phyloP scores from a whole-genome alignment of 2,113 vertebrate genomes.

The Excalfactoria chinensis region DNA sequence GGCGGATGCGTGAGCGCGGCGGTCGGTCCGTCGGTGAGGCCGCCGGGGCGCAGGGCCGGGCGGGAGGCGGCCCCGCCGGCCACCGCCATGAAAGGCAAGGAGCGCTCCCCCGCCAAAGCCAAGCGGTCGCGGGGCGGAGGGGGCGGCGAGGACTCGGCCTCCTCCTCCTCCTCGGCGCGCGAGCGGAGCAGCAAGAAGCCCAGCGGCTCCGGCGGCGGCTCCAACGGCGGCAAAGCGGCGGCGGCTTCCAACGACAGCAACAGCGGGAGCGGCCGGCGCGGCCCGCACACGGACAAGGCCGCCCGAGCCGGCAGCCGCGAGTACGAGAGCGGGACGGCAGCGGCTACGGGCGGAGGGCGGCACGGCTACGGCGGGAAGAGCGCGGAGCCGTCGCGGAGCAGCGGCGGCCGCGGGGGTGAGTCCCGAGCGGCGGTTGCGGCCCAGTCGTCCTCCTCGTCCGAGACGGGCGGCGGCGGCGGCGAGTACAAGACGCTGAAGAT shows the following conservation, averaged over 20 bases:
- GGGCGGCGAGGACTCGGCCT: constrained; percentile 80
- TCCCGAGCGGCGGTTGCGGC: constrained; percentile 57
- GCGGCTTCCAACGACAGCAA: constrained; percentile 72
- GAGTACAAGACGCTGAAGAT: constrained; percentile 98
- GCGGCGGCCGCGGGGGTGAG: constrained; percentile 78
- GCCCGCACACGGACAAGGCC: constrained; percentile 58
- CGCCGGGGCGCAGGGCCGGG: constrained; percentile 27
- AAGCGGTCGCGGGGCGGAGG: constrained; percentile 89
- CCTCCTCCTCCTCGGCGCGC: constrained; percentile 70
- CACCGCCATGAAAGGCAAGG: constrained; percentile 92
- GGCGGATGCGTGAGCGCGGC: constrained; percentile 79
- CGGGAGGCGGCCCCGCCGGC: not conserved
- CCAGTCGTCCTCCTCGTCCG: constrained; percentile 55
- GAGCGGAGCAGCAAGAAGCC: constrained; percentile 94
- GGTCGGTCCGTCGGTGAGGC: constrained; percentile 57
- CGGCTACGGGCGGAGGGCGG: constrained; percentile 73
- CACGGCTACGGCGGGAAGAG: constrained; percentile 78
- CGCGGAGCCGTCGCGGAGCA: constrained; percentile 75
- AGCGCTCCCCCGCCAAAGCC: constrained; percentile 92
- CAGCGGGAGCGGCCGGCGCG: constrained; percentile 81
- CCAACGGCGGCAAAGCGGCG: constrained; percentile 74
- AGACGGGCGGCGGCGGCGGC: constrained; percentile 71
- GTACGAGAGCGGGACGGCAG: constrained; percentile 80
- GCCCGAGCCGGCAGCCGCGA: constrained; percentile 75
- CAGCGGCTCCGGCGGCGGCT: constrained; percentile 74